Evolutionary conservation across 2,888 invertebrate genomes (phyloP), one percentile per base, ranked within the genome.

Genomic region (Xanthostigma xanthostigma): DNA sequence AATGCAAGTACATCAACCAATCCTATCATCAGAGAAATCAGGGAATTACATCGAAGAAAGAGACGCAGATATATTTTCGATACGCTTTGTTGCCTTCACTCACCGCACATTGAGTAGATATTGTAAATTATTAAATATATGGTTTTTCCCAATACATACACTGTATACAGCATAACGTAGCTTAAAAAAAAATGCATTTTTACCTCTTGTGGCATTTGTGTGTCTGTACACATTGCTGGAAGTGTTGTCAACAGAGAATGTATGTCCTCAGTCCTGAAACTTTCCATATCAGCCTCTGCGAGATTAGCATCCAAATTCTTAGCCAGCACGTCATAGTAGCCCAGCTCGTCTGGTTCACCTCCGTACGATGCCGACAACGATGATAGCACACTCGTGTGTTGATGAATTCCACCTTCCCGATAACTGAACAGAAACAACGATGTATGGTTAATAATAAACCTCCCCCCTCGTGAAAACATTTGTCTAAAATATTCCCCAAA

Each of bases 261-360:
- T 58, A 93, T 92, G 62, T 93, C 92, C 68, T 91, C 87, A 17
- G 90, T 86, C 56, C 84, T 79, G 69, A 92, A 92, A 66, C 89
- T 88, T 68, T 93, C 92, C 85, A 93, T 93, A 68, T 93, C 93
- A 49, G 91, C 90, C 69, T 93, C 90, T 40, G 93, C 93, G 60
- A 93, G 76, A 68, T 92, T 92, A 53, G 90, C 91, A 69, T 93
- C 92, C 69, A 92, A 76, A 66, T 91, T 89, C 64, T 87, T 78
- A 38, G 90, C 82, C 61, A 91, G 71, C 63, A 87, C 87, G 67
- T 91, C 89, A 66, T 91, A 89, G 60, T 86, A 84, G 49, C 71
- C 72, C 53, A 75, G 60, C 52, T 69, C 69, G 55, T 74, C 73
- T 40, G 61, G 8, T 13, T 14, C 39, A 8, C 82, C 82, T 62